Base-by-base conservation (phyloP, 2,113 vertebrate species). In the Xiphophorus hellerii region DNA sequence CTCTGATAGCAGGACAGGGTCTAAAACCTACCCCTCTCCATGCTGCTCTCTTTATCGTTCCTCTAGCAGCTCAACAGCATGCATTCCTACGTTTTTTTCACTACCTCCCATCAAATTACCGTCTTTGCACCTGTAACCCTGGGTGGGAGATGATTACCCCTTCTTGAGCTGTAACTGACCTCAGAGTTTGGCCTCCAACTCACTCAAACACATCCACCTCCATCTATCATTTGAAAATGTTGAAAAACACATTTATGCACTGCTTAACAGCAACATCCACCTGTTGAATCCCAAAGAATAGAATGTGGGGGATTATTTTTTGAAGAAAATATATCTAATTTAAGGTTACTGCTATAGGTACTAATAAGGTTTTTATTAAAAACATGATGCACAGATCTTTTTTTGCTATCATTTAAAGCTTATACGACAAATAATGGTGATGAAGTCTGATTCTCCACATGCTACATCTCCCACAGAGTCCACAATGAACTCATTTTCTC, bases 71-170 rank as follows among this genome's bases (percentile, higher is more conserved):
- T 9, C 73, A 69, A 39, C 72, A 64, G 69, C 67, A 66, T 74
- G 74, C 69, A 74, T 76, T 73, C 68, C 72, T 67, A 63, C 66
- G 66, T 78, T 74, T 77, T 42, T 37, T n/a, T 68, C 67, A 71
- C 73, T 66, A 66, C 80, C 76, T 76, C 82, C 62, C 80, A 69
- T 72, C 77, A 89, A 91, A 92, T 92, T 89, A 91, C 84, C 81
- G 76, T 83, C 75, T 80, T 76, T 83, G 83, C 87, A 88, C 89
- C 87, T 85, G 87, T 87, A 92, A 86, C 92, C 90, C 83, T 66
- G 78, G 82, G 86, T 84, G 66, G 90, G 83, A 76, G 78, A 92
- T 90, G 91, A 94, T 93, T 93, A 88, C 88, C 90, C 90, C 86
- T 84, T 90, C 76, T 51, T 71, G 83, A 71, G 88, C 88, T 77